Evolutionary conservation across 2,113 vertebrate genomes (phyloP), one percentile per base, ranked within the genome.

Genomic region (Platysternon megacephalum): DNA sequence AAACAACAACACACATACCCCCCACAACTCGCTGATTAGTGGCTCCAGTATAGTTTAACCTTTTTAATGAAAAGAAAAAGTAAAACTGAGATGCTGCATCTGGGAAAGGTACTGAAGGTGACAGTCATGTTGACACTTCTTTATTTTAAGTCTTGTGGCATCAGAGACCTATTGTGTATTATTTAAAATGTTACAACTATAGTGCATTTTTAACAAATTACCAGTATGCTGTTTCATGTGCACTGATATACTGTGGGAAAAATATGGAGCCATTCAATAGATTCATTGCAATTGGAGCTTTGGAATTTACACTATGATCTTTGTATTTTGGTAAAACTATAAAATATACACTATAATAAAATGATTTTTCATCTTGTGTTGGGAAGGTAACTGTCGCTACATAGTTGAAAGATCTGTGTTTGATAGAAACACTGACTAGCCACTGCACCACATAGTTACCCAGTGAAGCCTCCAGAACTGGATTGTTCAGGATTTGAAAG

Each of bases 221-320:
- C 21, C 8, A 3, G 2, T 26, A 3, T 78, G 51, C 9, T 52
- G 26, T 89, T 86, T 89, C 84, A 35, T 80, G 10, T 86, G 51
- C 24, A 10, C 2, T 0, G 0, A 82, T 83, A 3, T 58, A 8
- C n/a, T 39, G 53, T 4, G 11, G 11, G 44, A 4, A 28, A 89
- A 84, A 53, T 0, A 0, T 56, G 39, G 1, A 0, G 39, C 0
- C 74, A 56, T 8, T 46, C 42, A 44, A 58, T n/a, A 81, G n/a
- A 28, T 49, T 17, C 5, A 11, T 6, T 48, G 44, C 26, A 78
- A 68, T 28, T 46, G 58, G 56, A 84, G 29, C 39, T 78, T 22
- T 32, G 26, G 56, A 55, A 46, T 80, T 68, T 80, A 49, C 19
- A 44, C 21, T 80, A 19, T 5, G 14, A 56, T 53, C 17, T 48